Percentiles rank a stretch among this genome's conserved stretches.
phyloP scores from a whole-genome alignment of 2,113 vertebrate genomes.

The Procapra przewalskii region DNA sequence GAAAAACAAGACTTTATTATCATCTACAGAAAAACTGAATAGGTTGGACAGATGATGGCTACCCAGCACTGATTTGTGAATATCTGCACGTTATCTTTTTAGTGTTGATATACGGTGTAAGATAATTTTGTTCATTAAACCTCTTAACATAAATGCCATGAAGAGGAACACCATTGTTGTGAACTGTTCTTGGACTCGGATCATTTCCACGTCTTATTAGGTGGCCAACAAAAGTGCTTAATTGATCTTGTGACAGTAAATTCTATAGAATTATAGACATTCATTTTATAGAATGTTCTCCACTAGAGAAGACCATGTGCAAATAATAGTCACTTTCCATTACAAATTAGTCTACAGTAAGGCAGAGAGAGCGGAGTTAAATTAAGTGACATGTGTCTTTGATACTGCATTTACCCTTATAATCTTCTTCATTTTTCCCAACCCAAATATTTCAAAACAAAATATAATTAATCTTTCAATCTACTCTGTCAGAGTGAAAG shows the following conservation, averaged over 20 bases:
- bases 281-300: neutral
- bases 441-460: constrained; percentile 1
- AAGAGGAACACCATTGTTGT: neutral
- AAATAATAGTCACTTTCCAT: neutral
- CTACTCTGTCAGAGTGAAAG: neutral
- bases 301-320: neutral
- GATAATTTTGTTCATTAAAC: neutral
- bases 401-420: neutral
- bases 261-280: neutral
- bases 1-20: neutral
- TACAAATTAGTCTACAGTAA: neutral
- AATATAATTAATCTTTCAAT: neutral
- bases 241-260: neutral
- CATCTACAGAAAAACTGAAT: neutral
- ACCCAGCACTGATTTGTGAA: neutral
- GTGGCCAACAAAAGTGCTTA: neutral
- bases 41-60: neutral
- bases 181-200: neutral
- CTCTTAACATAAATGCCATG: neutral
- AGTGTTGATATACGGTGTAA: neutral
- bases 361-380: neutral
- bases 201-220: neutral
- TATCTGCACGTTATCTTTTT: neutral
- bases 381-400: neutral
- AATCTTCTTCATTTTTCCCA: neutral